phyloP scores from a whole-genome alignment of 1,140 invertebrate genomes.

The Microplitis mediator region DNA sequence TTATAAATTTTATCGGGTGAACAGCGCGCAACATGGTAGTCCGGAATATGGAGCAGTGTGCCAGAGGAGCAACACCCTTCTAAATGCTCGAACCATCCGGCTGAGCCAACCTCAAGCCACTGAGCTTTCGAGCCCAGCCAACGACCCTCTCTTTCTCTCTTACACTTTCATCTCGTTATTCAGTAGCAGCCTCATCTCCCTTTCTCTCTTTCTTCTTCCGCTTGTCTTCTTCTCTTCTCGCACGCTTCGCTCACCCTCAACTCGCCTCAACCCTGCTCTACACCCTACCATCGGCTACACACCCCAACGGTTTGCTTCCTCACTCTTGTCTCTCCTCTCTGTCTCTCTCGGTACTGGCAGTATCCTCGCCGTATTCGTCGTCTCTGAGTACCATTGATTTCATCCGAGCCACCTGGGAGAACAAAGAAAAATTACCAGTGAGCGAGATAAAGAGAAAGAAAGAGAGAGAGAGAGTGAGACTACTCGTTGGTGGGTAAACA shows the following conservation, averaged over 20 bases:
- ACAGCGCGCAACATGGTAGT: conserved; percentile 19
- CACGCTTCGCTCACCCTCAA: neutral
- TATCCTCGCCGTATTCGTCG: neutral
- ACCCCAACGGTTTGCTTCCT: conserved; percentile 1
- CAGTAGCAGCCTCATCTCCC: neutral
- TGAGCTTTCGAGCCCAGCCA: conserved; percentile 12
- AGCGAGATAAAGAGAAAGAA: neutral
- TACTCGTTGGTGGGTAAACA: conserved; percentile 37
- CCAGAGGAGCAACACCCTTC: conserved; percentile 50
- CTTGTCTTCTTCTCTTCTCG: neutral
- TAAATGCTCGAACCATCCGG: conserved; percentile 34
- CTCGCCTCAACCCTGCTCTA: neutral
- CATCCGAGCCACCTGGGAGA: conserved; percentile 30
- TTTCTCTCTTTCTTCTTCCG: neutral
- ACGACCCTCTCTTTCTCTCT: conserved; percentile 5
- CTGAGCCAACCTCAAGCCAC: conserved; percentile 19
- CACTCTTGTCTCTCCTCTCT: neutral
- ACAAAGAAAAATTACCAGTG: conserved; percentile 4
- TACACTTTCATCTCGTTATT: neutral
- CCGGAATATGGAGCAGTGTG: conserved; percentile 58
- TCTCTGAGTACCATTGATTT: conserved; percentile 42
- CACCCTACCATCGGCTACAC: conserved; percentile 10
- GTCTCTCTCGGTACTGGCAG: neutral
- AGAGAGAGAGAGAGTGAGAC: neutral
- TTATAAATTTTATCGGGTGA: conserved; percentile 13